phyloP scores from a whole-genome alignment of 2,113 vertebrate genomes.

The Amphiprion ocellaris region DNA sequence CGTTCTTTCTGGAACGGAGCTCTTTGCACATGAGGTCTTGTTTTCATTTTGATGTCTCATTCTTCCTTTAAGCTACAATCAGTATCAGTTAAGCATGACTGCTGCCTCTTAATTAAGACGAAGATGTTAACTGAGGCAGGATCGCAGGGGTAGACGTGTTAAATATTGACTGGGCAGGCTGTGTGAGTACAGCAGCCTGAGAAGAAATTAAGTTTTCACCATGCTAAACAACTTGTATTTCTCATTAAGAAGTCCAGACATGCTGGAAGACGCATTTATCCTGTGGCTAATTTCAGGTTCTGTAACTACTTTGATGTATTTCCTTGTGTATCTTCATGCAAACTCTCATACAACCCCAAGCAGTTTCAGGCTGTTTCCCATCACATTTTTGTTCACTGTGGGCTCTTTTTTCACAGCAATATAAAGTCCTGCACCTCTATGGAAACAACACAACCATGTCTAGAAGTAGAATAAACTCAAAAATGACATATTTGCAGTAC shows the following conservation, averaged over 20 bases:
- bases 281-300: too few relatives aligned
- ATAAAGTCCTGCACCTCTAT: too few relatives aligned
- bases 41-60: constrained; percentile 74
- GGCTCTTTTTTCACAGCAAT: too few relatives aligned
- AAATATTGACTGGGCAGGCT: constrained; percentile 71
- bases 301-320: too few relatives aligned
- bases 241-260: constrained; percentile 18
- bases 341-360: too few relatives aligned
- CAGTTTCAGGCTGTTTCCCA: too few relatives aligned
- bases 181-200: constrained; percentile 34
- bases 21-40: constrained; percentile 49
- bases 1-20: constrained; percentile 12
- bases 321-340: too few relatives aligned
- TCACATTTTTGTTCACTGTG: too few relatives aligned
- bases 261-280: too few relatives aligned
- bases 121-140: constrained; percentile 78
- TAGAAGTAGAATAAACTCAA: too few relatives aligned
- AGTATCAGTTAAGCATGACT: constrained; percentile 81
- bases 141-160: constrained; percentile 69
- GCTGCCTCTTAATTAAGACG: constrained; percentile 80
- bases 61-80: constrained; percentile 81
- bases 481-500: too few relatives aligned
- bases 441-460: too few relatives aligned
- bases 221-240: constrained; percentile 41
- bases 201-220: constrained; percentile 32